Evolutionary conservation across 2,888 invertebrate genomes (phyloP), one percentile per base, ranked within the genome.

Genomic region (Acrobasis suavella): DNA sequence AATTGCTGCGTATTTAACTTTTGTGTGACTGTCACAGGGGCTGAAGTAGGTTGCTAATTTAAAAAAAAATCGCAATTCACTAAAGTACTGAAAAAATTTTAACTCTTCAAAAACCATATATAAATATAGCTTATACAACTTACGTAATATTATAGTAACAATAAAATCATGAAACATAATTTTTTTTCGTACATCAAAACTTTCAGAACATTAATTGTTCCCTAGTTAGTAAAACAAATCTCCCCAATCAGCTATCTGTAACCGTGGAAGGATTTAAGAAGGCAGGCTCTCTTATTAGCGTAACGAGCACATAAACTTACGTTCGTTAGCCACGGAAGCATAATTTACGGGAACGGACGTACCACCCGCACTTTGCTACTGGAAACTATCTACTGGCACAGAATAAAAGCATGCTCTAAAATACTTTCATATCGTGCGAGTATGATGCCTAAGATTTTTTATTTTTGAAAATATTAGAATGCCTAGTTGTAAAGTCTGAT

Each of bases 271-370:
- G 50, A 55, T 55, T 17, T 54, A 61, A 61, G 60, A 38, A 60
- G 60, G 60, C 37, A 42, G 17, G 22, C 50, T 51, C 17, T 71
- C 81, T 81, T 83, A 82, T 85, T 85, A 84, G 78, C 73, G 62
- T 78, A 80, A 80, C 73, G 79, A 72, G 73, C 56, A 72, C 67
- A 73, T 80, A 78, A 80, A 78, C 65, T 65, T 17, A 46, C 63
- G 66, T 72, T 72, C 73, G 75, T 75, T 69, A 70, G 68, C 66
- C 68, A 66, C 75, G 74, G 74, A 74, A 73, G 67, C 72, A 78
- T 79, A 79, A 77, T 71, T 79, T 74, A 77, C 70, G 37, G 58
- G 59, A 55, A 56, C 39, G 60, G n/a, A 32, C 32, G 37, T 67
- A 64, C 65, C 69, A 69, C 69, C 69, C 69, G 67, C 67, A 65